Percentiles rank a stretch among this genome's conserved stretches.
phyloP scores from a whole-genome alignment of 1,140 invertebrate species.

The Diploscapter pachys region DNA sequence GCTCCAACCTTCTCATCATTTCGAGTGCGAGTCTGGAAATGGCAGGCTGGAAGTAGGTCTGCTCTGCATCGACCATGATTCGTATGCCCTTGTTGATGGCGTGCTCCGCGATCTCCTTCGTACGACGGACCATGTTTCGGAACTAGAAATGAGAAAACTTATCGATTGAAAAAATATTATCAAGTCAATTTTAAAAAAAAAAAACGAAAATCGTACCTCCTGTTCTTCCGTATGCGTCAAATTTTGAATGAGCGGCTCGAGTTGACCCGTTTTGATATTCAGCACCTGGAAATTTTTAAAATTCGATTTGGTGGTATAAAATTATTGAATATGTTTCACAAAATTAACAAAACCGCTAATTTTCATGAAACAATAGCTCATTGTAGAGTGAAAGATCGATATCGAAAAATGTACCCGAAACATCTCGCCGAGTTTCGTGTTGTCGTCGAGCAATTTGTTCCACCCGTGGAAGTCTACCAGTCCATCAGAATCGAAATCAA shows the following conservation, averaged over 20 bases:
- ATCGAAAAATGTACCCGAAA: conserved; percentile 72
- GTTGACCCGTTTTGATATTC: conserved; percentile 78
- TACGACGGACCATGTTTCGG: conserved; percentile 87
- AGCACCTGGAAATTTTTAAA: conserved; percentile 74
- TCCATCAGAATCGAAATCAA: conserved; percentile 62
- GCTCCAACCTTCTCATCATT: conserved; percentile 86
- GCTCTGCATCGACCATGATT: conserved; percentile 98
- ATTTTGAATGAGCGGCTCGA: conserved; percentile 82
- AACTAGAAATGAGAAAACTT: conserved; percentile 65
- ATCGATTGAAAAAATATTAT: not conserved
- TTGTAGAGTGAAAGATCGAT: not conserved
- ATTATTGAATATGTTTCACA: too few species aligned
- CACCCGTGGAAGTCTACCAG: conserved; percentile 95
- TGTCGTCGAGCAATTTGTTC: conserved; percentile 84
- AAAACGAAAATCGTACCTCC: conserved; percentile 63
- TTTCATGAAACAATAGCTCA: too few species aligned
- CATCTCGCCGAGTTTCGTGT: conserved; percentile 61
- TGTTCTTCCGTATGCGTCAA: conserved; percentile 89
- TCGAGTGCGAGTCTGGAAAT: conserved; percentile 93
- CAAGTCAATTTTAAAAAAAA: conserved; percentile 14
- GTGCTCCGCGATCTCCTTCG: conserved; percentile 84
- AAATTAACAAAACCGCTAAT: too few species aligned
- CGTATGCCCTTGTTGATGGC: conserved; percentile 85
- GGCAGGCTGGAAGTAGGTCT: conserved; percentile 98
- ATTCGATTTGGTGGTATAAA: too few species aligned